A percentile compares a stretch with the other conserved stretches of the same genome.
phyloP scores from a whole-genome alignment of 2,797 vertebrate genomes.

The Coendou prehensilis region DNA sequence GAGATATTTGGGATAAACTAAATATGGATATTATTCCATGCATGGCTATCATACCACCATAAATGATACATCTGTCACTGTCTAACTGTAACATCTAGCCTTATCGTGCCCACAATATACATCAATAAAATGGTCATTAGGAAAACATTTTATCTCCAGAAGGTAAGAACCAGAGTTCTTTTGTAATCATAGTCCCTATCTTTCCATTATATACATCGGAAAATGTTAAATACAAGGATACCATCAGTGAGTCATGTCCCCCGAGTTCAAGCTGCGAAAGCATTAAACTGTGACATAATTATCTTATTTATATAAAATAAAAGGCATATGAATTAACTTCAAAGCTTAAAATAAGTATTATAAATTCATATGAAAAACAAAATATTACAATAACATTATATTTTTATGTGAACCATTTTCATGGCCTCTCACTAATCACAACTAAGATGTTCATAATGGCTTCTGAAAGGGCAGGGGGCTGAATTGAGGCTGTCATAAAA shows the following conservation, averaged over 20 bases:
- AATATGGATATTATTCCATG: background rate
- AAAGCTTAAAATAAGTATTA: background rate
- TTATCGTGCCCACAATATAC: fast-evolving
- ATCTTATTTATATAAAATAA: background rate
- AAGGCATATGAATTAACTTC: background rate
- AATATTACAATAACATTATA: background rate
- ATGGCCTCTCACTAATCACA: background rate
- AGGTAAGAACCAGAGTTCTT: background rate
- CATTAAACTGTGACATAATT: background rate
- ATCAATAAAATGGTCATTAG: background rate
- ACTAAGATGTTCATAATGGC: background rate
- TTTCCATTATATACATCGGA: background rate
- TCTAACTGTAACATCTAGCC: background rate
- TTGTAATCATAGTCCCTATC: background rate
- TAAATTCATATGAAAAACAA: background rate
- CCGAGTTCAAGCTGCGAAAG: background rate
- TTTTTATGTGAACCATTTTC: background rate
- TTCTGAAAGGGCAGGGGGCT: background rate
- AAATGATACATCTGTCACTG: background rate
- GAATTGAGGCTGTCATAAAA: background rate
- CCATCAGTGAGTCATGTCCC: too few species aligned
- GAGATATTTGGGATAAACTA: background rate
- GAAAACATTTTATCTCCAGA: background rate
- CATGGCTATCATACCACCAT: background rate
- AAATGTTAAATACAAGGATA: background rate